Conservation (phyloP, 2,113 vertebrate genomes). For the Pseudopodoces humilis region DNA sequence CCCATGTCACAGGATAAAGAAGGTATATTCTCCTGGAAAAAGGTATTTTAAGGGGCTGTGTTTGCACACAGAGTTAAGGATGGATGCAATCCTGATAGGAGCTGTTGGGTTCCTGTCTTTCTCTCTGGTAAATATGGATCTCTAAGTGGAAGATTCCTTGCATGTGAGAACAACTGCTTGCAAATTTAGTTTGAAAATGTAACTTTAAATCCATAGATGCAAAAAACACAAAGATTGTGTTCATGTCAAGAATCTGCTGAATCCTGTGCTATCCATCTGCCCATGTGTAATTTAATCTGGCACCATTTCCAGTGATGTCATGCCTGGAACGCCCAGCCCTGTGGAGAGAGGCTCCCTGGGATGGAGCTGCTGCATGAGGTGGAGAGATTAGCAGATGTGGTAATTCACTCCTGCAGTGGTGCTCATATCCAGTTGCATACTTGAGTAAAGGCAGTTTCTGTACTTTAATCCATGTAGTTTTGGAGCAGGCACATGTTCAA, state of each 20-base stretch:
- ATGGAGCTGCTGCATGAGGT: not conserved
- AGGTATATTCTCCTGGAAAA: not conserved
- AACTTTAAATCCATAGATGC: not conserved
- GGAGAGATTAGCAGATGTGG: constrained; percentile 32
- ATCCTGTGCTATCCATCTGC: constrained; percentile 31
- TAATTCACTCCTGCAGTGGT: not conserved
- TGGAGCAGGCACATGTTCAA: not conserved
- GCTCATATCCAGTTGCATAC: not conserved
- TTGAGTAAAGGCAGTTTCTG: not conserved
- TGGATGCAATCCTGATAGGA: not conserved
- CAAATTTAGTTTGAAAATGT: not conserved
- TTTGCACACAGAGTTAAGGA: not conserved
- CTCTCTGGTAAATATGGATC: not conserved
- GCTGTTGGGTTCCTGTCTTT: not conserved
- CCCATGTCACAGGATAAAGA: not conserved
- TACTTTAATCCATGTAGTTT: not conserved
- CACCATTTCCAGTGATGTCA: constrained; percentile 58
- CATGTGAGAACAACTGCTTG: not conserved
- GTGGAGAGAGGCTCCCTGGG: not conserved
- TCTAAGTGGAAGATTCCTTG: not conserved
- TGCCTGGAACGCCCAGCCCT: constrained; percentile 37
- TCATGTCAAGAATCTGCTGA: constrained; percentile 45
- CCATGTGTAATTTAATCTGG: constrained; percentile 49
- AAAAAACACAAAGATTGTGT: not conserved
- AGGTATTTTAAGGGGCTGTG: not conserved